Percentiles rank a stretch among this genome's conserved stretches.
Evolutionary conservation across 2,888 invertebrate genomes (phyloP).

Genomic region (Pseudococcus longispinus): DNA sequence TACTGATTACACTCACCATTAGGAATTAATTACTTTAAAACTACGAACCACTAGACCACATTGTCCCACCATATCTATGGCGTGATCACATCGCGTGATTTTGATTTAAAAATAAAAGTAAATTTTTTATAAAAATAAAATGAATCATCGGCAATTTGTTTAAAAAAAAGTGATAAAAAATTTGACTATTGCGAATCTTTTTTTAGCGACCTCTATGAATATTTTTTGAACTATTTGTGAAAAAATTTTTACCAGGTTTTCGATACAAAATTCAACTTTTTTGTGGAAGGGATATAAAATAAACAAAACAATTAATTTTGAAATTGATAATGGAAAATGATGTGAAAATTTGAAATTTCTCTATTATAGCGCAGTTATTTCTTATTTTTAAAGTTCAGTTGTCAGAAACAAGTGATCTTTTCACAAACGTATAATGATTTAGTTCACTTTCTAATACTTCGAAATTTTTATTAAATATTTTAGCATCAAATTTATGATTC

Average conservation of each 20-base stretch:
- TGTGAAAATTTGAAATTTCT: neutral
- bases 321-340: neutral
- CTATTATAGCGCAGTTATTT: too few relatives aligned
- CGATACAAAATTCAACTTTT: neutral
- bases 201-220: neutral
- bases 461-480: neutral
- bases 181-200: neutral
- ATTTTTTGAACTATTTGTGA: neutral
- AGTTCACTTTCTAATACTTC: too few relatives aligned
- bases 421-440: neutral
- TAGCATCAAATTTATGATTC: neutral
- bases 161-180: neutral
- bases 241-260: neutral
- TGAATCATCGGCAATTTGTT: neutral
- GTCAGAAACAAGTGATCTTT: neutral
- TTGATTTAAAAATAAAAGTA: neutral
- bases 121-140: neutral
- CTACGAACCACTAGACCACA: neutral
- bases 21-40: neutral
- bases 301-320: neutral
- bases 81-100: neutral
- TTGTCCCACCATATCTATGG: neutral
- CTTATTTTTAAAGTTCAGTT: too few relatives aligned
- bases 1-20: neutral
- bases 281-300: neutral